phyloP scores from a whole-genome alignment of 2,888 invertebrate genomes.

The Ferrisia virgata region DNA sequence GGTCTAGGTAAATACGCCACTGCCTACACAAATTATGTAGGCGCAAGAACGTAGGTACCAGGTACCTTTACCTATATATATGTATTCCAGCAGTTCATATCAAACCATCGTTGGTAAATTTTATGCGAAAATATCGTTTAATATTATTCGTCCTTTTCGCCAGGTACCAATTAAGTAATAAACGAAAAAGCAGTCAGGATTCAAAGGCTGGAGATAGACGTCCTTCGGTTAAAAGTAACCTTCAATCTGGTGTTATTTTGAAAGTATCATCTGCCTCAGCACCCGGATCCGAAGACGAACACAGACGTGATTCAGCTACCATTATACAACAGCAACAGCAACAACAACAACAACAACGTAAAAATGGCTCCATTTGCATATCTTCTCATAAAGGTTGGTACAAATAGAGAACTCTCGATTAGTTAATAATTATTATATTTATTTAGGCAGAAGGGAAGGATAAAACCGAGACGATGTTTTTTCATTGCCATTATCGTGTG shows the following conservation, averaged over 20 bases:
- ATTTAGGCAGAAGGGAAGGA: no score
- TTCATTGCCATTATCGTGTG: no score
- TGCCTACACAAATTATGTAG: no score
- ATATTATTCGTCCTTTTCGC: background rate
- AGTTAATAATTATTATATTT: background rate
- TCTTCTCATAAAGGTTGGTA: slow-evolving; percentile 23
- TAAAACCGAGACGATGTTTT: no score
- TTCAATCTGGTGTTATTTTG: slow-evolving; percentile 34
- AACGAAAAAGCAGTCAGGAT: slow-evolving; percentile 38
- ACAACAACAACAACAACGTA: slow-evolving; percentile 26
- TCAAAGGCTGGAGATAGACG: slow-evolving; percentile 26
- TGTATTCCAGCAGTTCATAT: no score
- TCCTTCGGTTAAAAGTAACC: background rate
- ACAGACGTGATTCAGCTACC: background rate
- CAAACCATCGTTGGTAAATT: no score
- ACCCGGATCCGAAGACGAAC: slow-evolving; percentile 13
- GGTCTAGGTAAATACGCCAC: no score
- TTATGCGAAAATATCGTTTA: no score
- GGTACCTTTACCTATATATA: no score
- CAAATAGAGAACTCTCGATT: no score
- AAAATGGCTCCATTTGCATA: slow-evolving; percentile 32
- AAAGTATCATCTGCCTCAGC: slow-evolving; percentile 13
- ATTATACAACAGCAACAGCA: slow-evolving; percentile 11
- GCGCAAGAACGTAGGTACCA: no score
- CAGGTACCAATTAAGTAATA: slow-evolving; percentile 22